Evolutionary conservation across 1,140 invertebrate genomes (phyloP), one percentile per base, ranked within the genome.

Genomic region (Drosophila sp.): DNA sequence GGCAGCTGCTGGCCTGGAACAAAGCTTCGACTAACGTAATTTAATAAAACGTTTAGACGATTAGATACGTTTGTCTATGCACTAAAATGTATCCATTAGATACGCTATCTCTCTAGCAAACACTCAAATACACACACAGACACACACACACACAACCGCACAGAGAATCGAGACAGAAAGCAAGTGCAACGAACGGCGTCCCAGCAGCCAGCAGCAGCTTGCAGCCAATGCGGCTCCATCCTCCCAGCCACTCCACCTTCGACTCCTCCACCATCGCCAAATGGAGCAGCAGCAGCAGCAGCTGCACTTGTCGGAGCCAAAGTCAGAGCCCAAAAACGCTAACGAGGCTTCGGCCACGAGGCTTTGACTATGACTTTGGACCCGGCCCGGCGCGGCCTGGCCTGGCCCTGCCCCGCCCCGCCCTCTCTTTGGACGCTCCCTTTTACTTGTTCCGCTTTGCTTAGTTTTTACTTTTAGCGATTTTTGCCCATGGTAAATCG

Each of bases 31-130:
- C 84, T 89, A 80, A 86, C 86, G 86, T 90, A 90, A 90, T 90
- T 90, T 90, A 90, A 90, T 90, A 90, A 90, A 90, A 90, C 86
- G 86, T 86, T 90, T 90, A 90, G 71, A 57, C 86, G 86, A 90
- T 90, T 90, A 90, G 86, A 90, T 90, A 90, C 86, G 86, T 90
- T 90, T 90, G 86, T 50, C 44, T 90, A 73, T 90, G 79, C 86
- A 87, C 82, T 90, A 78, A 90, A 87, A 87, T 87, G 84, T 87
- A 87, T 89, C 84, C 84, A 87, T 87, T 87, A 87, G 80, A 89
- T 87, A 87, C 84, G 84, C 84, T 87, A 87, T 87, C 84, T 87
- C 84, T 89, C 84, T 80, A 71, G 54, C 58, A 62, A 63, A 86
- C 64, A 78, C 62, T 70, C 62, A 57, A 79, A 73, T 54, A 68